These are phyloP conservation scores for Pseudobourletiella spinata DNA, from an alignment of 1,140 invertebrate species.

Conservation along the genomic window DNA sequence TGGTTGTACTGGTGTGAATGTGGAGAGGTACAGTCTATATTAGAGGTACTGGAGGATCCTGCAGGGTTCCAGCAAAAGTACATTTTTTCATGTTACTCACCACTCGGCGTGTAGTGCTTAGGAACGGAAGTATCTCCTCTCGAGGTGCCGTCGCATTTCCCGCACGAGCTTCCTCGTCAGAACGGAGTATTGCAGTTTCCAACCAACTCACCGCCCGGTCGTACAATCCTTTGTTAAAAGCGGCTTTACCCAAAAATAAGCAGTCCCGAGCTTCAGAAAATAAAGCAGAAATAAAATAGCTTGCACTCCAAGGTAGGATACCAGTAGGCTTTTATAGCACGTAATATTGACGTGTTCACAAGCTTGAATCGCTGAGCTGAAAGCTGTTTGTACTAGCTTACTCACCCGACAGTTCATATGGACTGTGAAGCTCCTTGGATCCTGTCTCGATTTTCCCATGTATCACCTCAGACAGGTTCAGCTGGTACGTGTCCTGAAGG, in stretches of 20 bases:
- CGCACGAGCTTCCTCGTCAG: conserved; percentile 35
- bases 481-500: conserved; percentile 47
- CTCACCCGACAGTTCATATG: conserved; percentile 40
- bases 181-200: conserved; percentile 39
- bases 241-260: conserved; percentile 42
- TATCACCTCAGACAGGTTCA: conserved; percentile 43
- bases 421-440: conserved; percentile 37
- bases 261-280: conserved; percentile 42
- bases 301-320: conserved; percentile 1
- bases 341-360: no score
- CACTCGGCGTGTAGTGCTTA: conserved; percentile 39
- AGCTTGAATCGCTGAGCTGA: no score
- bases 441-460: conserved; percentile 37
- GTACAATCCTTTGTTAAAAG: conserved; percentile 42
- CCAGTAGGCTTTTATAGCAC: no score
- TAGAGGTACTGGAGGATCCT: no score
- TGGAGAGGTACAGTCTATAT: no score
- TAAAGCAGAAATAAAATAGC: conserved; percentile 4
- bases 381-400: no score
- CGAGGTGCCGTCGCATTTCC: conserved; percentile 33
- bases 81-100: no score
- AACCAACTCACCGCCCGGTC: conserved; percentile 43
- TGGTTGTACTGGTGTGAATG: no score
- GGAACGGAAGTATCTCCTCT: conserved; percentile 40
- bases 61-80: no score